These are phyloP conservation scores for Threskiornis aethiopicus DNA, from an alignment of 2,797 vertebrate genomes.

Conservation along the genomic window DNA sequence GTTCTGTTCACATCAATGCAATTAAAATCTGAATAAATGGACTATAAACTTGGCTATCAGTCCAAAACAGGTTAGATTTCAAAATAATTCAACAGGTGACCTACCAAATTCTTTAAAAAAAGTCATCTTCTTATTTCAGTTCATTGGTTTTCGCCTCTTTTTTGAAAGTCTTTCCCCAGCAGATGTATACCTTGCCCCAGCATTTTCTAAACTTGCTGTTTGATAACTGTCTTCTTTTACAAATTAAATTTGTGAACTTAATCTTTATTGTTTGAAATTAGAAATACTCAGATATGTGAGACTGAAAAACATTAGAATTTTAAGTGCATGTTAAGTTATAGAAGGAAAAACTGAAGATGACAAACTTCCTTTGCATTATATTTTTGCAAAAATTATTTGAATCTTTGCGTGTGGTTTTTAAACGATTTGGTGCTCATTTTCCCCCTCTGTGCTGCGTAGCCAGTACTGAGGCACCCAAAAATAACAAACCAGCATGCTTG, in stretches of 20 bases:
- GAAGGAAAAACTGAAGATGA: neutral
- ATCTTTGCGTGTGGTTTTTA: neutral
- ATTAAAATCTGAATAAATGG: neutral
- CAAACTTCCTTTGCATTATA: neutral
- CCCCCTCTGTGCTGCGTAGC: neutral
- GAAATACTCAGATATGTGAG: neutral
- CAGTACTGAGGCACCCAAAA: neutral
- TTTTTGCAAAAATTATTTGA: neutral
- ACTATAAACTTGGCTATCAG: neutral
- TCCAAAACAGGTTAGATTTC: neutral
- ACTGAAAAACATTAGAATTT: neutral
- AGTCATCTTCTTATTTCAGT: neutral
- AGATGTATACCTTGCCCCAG: neutral
- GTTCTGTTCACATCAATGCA: neutral
- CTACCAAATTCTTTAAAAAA: neutral
- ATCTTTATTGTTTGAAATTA: neutral
- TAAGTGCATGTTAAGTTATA: neutral
- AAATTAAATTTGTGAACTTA: neutral
- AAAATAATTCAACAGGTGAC: neutral
- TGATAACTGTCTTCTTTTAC: neutral
- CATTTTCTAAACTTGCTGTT: fast-evolving
- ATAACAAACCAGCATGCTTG: constrained; percentile 13
- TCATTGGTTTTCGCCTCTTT: neutral
- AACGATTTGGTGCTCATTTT: neutral
- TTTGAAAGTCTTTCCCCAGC: neutral